Evolutionary conservation across 2,113 vertebrate genomes (phyloP).

Genomic region (Clarias magur): DNA sequence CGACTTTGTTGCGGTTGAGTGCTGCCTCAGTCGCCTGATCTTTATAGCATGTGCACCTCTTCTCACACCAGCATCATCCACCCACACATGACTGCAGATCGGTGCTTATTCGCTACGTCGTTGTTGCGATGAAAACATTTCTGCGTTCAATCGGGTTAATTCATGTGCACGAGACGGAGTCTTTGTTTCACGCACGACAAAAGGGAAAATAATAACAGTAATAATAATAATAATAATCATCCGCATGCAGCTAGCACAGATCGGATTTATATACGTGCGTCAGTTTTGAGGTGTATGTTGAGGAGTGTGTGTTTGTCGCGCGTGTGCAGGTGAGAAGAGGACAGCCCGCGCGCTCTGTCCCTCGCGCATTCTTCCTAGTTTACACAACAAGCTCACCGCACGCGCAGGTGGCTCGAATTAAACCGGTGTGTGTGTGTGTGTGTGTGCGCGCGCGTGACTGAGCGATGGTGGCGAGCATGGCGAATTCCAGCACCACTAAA

Average conservation of each 20-base stretch:
- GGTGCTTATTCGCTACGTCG: background rate
- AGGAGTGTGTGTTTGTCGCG: background rate
- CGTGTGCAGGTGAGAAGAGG: background rate
- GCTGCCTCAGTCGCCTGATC: background rate
- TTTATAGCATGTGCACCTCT: background rate
- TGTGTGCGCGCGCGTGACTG: background rate
- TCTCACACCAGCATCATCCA: background rate
- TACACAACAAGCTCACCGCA: slow-evolving; percentile 2
- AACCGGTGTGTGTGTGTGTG: background rate
- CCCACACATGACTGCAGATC: background rate
- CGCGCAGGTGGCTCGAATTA: slow-evolving; percentile 1
- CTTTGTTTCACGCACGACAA: background rate
- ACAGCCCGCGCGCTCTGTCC: background rate
- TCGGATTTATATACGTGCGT: background rate
- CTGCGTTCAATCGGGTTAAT: background rate
- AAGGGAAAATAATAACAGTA: background rate
- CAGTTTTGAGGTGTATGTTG: background rate
- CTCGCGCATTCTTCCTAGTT: background rate
- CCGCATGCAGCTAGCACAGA: background rate
- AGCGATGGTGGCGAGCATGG: slow-evolving; percentile 56
- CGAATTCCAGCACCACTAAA: slow-evolving; percentile 42
- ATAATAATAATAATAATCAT: too few relatives aligned
- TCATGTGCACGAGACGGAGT: too few relatives aligned
- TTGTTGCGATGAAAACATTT: background rate
- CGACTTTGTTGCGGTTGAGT: background rate